Percentiles rank a stretch among this genome's conserved stretches.
Conservation (phyloP, 2,113 vertebrate genomes). For the Platysteira castanea region DNA sequence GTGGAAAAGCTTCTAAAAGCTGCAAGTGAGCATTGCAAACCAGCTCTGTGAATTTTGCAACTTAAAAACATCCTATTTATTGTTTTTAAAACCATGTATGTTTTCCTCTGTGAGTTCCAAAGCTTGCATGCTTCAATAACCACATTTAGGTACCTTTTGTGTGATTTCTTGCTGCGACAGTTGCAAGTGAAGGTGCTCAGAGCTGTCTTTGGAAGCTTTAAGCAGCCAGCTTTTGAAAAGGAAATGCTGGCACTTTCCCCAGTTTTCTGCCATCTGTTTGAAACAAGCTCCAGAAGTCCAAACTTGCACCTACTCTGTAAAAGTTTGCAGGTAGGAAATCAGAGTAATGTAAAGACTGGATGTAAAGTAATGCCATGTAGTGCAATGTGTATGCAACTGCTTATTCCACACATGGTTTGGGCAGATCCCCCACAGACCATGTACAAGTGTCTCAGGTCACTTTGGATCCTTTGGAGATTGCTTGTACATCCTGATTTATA, state of each 20-base stretch:
- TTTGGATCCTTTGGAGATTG: not conserved
- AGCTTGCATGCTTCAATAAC: not conserved
- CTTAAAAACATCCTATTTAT: not conserved
- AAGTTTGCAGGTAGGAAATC: not conserved
- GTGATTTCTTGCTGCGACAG: not conserved
- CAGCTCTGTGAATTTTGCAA: not conserved
- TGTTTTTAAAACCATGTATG: not conserved
- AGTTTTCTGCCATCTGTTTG: not conserved
- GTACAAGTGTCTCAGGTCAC: not conserved
- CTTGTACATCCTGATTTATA: not conserved
- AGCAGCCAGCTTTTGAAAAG: not conserved
- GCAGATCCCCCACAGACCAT: not conserved
- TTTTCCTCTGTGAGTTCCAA: not conserved
- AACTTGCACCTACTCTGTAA: not conserved
- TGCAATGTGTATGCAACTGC: not conserved
- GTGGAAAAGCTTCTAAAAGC: not conserved
- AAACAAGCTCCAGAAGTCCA: not conserved
- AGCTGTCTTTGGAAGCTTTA: not conserved
- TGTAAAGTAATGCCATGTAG: no score
- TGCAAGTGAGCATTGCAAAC: not conserved
- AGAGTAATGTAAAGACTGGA: accelerated
- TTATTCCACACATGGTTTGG: accelerated
- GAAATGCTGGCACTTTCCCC: not conserved
- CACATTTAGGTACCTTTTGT: not conserved
- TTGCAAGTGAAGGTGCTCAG: not conserved